Evolutionary conservation across 1,140 invertebrate genomes (phyloP), one percentile per base, ranked within the genome.

Genomic region (Orchesella cincta): DNA sequence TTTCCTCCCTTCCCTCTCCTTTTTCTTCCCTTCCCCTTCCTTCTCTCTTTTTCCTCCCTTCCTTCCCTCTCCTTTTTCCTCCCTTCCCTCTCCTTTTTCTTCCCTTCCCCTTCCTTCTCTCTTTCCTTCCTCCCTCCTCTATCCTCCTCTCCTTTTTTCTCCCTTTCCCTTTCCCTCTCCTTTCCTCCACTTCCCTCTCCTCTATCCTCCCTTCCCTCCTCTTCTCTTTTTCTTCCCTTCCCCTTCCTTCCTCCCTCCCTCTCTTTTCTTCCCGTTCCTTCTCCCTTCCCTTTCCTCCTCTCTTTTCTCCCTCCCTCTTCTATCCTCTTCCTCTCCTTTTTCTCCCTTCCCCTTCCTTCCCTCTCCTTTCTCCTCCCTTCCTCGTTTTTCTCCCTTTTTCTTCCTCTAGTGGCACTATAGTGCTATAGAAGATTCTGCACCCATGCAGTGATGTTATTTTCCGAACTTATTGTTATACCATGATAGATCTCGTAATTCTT

Each of bases 1-100:
- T 75, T 73, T 16, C 31, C 74, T 36, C 1, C 35, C 72, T 36
- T 34, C 1, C 33, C 64, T 62, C 46, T 57, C 67, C 20, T 5
- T 77, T 39, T 82, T 80, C 5, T 83, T 39, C 67, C 84, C 83
- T 78, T 82, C 82, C 57, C 62, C 20, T 23, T 23, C 14, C 29
- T 8, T 8, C 29, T 62, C n/a, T 8, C 29, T 28, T 23, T 8
- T 23, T 28, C 29, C 29, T 62, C 29, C 29, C 54, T 62, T 62
- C 29, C 3, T 62, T 28, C 29, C 3, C 5, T 62, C 29, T 28
- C 29, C n/a, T 28, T 3, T 33, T 26, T 71, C n/a, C 14, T 52
- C n/a, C 46, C n/a, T 52, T 14, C 14, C 46, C 46, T n/a, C n/a
- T 52, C 46, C n/a, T 52, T 52, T 52, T 52, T n/a, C n/a, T 52